phyloP scores from a whole-genome alignment of 2,113 vertebrate species.

The Lucifuga dentata region DNA sequence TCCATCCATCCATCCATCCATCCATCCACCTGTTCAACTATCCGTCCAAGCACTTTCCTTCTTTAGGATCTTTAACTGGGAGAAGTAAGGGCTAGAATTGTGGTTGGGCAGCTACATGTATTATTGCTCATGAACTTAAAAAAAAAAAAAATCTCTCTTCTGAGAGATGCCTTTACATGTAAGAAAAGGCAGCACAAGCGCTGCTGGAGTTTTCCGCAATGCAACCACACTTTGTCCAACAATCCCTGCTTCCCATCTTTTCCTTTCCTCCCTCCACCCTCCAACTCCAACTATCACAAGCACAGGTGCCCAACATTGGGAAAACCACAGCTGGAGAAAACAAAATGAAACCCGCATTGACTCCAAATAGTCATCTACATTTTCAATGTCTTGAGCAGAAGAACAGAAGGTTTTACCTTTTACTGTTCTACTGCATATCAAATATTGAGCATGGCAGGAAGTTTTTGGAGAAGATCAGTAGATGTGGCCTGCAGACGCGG shows the following conservation, averaged over 20 bases:
- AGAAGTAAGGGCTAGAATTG: conserved; percentile 86
- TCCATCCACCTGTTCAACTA: conserved; percentile 31
- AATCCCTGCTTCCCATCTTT: conserved; percentile 54
- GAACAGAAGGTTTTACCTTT: conserved; percentile 32
- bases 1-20: conserved; percentile 22
- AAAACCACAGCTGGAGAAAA: conserved; percentile 49
- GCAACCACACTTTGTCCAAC: conserved; percentile 75
- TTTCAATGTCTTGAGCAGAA: conserved; percentile 21
- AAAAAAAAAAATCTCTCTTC: conserved; percentile 66
- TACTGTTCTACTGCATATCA: conserved; percentile 25
- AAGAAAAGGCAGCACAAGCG: conserved; percentile 65
- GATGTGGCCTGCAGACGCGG: conserved; percentile 18
- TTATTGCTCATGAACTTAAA: conserved; percentile 70
- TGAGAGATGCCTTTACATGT: conserved; percentile 79
- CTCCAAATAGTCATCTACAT: conserved; percentile 60
- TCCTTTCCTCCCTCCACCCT: conserved; percentile 4
- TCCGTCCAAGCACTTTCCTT: conserved; percentile 74
- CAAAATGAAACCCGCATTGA: conserved; percentile 26
- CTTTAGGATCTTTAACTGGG: conserved; percentile 77
- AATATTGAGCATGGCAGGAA: conserved; percentile 11
- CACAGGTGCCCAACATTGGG: conserved; percentile 69
- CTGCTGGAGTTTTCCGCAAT: conserved; percentile 71
- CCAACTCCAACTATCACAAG: conserved; percentile 62
- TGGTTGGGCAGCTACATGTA: conserved; percentile 85
- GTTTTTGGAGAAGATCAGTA: conserved; percentile 15